Evolutionary conservation across 2,113 vertebrate genomes (phyloP), one percentile per base, ranked within the genome.

Genomic region (Zosterops hypoxanthus): DNA sequence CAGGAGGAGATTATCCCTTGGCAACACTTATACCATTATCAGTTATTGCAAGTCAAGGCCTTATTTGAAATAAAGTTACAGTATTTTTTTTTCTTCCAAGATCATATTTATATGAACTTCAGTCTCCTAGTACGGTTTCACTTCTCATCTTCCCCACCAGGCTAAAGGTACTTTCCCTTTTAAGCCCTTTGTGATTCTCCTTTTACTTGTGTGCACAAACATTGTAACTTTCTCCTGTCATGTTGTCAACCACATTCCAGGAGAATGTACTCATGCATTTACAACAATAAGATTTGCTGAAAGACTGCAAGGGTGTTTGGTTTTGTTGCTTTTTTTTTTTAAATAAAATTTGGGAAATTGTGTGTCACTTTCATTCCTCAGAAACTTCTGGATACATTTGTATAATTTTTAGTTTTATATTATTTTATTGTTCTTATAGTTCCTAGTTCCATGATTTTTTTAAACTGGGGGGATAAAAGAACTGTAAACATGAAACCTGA

Each of bases 391-490:
- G 31, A 53, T 83, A 53, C 41, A 49, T 81, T 25, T 39, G 5
- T 59, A 29, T 47, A 18, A 42, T 44, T 61, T 78, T 33, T 56
- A 33, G 3, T 5, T 25, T 25, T 47, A n/a, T 42, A 15, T 18
- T 75, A 24, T 42, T 63, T 63, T 41, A 20, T 39, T 34, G 3
- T 29, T 73, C 16, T 53, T 39, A 14, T 6, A 29, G 7, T 47
- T 81, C 50, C 1, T 6, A 29, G 7, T 47, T 81, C 50, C 1
- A 3, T 46, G 3, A 23, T 26, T 18, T 52, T 52, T 28, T 39
- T 16, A 4, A 36, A 65, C 24, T 20, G 36, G 12, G 23, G 4
- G 22, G 2, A 2, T 5, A 6, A 2, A 31, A n/a, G 4, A 5
- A 2, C 18, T 7, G 24, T 29, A 49, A 63, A n/a, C 4, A 14